Evolutionary conservation across 2,888 invertebrate genomes (phyloP), one percentile per base, ranked within the genome.

Genomic region (Drosophila mayaguana): DNA sequence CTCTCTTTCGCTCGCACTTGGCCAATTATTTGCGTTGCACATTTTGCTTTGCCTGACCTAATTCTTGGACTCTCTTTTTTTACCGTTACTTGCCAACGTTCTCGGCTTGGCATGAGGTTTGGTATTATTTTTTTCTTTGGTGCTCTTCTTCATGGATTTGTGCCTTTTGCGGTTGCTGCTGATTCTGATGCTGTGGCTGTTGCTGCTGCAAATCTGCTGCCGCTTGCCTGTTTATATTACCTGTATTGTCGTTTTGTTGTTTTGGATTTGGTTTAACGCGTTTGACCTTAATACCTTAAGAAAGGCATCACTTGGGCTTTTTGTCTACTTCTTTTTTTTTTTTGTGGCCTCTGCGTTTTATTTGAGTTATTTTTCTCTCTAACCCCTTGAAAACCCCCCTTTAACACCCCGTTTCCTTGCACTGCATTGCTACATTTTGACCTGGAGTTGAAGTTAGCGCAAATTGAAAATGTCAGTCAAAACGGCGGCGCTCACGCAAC

Each of bases 221-320:
- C 45, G 45, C 18, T 16, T 46, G 81, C 70, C 78, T 64, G 72
- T 71, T 81, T 69, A 74, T 68, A 60, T 70, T 84, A 74, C 83
- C 75, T 68, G 64, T 56, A 64, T 78, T 63, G 64, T 65, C 43
- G 70, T 34, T 68, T 32, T 32, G 32, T 32, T 65, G 66, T 65
- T 65, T 64, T 64, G 40, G 63, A 63, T 66, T 76, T 75, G 78
- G 67, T 68, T 88, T 90, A 88, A 88, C 90, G 75, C 88, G 78
- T 86, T 85, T 88, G 89, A 88, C 90, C 90, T 80, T 88, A 88
- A 88, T 88, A 77, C 80, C 68, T 63, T 64, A 81, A 78, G 89
- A 90, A 90, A 88, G 81, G 77, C 89, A 74, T 90, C 90, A 86
- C 72, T 75, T 74, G 75, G 78, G 69, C 59, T 69, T 61, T 72